phyloP scores from a whole-genome alignment of 2,797 vertebrate genomes.

The Odontamblyopus lacepedii region DNA sequence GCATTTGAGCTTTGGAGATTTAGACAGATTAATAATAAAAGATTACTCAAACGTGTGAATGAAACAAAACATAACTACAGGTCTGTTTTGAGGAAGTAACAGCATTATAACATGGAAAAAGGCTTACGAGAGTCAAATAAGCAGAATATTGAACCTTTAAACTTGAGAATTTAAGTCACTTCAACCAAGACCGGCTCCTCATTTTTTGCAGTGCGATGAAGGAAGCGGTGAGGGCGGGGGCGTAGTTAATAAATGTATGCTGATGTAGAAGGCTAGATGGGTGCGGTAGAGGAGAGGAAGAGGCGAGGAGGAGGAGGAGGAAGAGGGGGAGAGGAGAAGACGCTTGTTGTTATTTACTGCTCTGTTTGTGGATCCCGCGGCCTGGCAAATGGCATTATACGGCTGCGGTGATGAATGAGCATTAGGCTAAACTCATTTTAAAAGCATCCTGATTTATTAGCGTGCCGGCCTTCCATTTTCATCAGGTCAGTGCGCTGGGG shows the following conservation, averaged over 20 bases:
- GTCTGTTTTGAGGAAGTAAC: too few relatives aligned
- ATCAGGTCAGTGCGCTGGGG: constrained; percentile 98
- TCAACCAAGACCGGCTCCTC: background rate
- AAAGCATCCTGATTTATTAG: constrained; percentile 99
- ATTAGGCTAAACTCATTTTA: constrained; percentile 99
- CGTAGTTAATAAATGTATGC: constrained; percentile 96
- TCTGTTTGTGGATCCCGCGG: constrained; percentile 91
- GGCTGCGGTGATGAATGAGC: constrained; percentile 97
- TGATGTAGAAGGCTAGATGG: constrained; percentile 87
- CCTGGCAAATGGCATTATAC: constrained; percentile 97
- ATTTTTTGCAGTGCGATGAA: background rate
- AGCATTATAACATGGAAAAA: too few relatives aligned
- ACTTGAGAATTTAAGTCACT: background rate
- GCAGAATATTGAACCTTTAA: background rate
- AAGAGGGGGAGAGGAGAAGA: constrained; percentile 81
- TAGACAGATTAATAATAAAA: too few relatives aligned
- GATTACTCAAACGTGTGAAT: too few relatives aligned
- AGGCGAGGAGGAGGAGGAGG: constrained; percentile 83
- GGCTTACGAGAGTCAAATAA: too few relatives aligned
- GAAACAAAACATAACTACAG: too few relatives aligned
- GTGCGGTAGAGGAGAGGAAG: constrained; percentile 83
- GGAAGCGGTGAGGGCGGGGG: constrained; percentile 67
- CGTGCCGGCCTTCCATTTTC: constrained; percentile 94
- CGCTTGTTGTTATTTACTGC: constrained; percentile 99
- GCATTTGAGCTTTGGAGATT: too few relatives aligned